These are phyloP conservation scores for Phragmatobia fuliginosa DNA, from an alignment of 2,888 invertebrate genomes.

Conservation along the genomic window DNA sequence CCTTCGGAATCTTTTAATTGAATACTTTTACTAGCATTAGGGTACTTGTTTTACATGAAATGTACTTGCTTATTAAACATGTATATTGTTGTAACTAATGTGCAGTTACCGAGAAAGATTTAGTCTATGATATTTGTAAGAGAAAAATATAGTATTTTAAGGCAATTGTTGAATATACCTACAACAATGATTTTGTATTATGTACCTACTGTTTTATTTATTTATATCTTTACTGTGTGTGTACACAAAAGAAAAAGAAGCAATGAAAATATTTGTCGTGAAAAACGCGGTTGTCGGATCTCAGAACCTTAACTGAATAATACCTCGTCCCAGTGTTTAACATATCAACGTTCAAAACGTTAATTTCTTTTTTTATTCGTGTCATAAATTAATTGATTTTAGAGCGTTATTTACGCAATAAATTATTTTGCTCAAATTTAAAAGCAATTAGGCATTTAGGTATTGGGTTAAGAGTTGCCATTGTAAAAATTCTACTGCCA, in stretches of 20 bases:
- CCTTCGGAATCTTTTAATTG: not conserved
- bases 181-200: conserved; percentile 2
- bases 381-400: conserved; percentile 15
- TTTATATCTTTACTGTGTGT: too few relatives aligned
- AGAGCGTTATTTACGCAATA: conserved; percentile 41
- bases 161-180: not conserved
- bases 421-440: conserved; percentile 75
- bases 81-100: not conserved
- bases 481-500: conserved; percentile 42
- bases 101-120: not conserved
- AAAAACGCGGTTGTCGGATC: not conserved
- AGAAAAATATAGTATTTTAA: not conserved
- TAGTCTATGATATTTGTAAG: not conserved
- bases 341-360: conserved; percentile 70
- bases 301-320: conserved; percentile 40
- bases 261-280: too few relatives aligned
- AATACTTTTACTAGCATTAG: not conserved
- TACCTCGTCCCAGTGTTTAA: conserved; percentile 58
- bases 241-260: too few relatives aligned
- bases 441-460: conserved; percentile 71
- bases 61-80: not conserved
- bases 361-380: conserved; percentile 30
- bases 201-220: not conserved
- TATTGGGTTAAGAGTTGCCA: conserved; percentile 36
- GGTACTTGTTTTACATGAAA: not conserved